Percentiles rank a stretch among this genome's conserved stretches.
These are phyloP conservation scores for Centropristis striata DNA, from an alignment of 2,113 vertebrate genomes.

Conservation along the genomic window DNA sequence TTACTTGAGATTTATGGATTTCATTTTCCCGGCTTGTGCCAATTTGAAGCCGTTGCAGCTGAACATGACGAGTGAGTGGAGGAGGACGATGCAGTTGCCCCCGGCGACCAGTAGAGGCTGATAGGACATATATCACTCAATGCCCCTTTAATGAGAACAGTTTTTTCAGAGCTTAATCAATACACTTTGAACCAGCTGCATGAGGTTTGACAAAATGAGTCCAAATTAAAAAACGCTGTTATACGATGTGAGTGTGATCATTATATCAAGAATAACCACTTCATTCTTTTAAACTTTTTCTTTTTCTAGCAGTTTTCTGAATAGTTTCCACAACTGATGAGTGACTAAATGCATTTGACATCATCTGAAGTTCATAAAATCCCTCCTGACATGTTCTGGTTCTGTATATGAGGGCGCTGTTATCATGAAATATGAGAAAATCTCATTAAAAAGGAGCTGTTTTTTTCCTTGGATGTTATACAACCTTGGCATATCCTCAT, in stretches of 20 bases:
- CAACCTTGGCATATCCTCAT: slow-evolving; percentile 20
- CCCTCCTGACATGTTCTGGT: background rate
- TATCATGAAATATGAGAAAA: background rate
- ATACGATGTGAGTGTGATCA: background rate
- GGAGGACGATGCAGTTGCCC: slow-evolving; percentile 8
- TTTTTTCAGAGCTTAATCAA: background rate
- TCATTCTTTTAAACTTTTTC: background rate
- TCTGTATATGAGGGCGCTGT: background rate
- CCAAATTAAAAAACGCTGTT: background rate
- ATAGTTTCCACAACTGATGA: background rate
- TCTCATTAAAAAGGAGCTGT: background rate
- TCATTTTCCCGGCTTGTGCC: background rate
- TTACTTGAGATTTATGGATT: slow-evolving; percentile 11
- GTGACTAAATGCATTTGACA: background rate
- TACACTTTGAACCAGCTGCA: background rate
- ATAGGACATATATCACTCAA: slow-evolving; percentile 14
- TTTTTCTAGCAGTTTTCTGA: background rate
- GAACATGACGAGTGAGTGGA: background rate
- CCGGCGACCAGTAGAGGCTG: slow-evolving; percentile 41
- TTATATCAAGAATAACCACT: background rate
- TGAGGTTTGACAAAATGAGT: background rate
- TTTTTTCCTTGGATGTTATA: slow-evolving; percentile 33
- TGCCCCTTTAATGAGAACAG: background rate
- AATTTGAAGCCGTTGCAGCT: background rate
- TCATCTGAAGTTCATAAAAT: background rate